Evolutionary conservation across 2,888 invertebrate species (phyloP).

Genomic region (Cheilosia variabilis): DNA sequence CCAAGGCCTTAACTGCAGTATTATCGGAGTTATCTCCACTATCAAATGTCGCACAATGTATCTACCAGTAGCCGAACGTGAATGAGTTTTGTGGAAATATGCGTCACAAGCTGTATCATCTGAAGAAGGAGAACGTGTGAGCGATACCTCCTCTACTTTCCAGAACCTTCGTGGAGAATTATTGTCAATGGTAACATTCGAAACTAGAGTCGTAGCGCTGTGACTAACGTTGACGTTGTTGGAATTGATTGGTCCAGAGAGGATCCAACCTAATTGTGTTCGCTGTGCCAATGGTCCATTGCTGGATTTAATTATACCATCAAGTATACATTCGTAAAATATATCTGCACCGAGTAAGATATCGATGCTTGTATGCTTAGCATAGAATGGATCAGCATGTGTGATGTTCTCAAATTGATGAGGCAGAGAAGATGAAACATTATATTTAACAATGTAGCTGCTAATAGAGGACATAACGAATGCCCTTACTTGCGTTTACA

Average conservation of each 20-base stretch:
- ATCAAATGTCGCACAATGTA: neutral
- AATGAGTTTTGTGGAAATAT: neutral
- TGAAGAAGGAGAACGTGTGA: neutral
- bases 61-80: neutral
- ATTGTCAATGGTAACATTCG: neutral
- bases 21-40: no score
- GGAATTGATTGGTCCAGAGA: neutral
- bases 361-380: neutral
- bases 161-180: neutral
- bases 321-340: no score
- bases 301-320: no score
- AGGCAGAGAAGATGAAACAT: no score
- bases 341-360: neutral
- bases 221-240: neutral
- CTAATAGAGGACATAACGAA: no score
- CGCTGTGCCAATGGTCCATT: neutral
- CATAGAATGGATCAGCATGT: no score
- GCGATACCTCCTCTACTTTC: neutral
- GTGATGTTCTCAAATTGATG: no score
- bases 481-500: no score
- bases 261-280: neutral
- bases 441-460: no score
- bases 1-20: no score
- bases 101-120: neutral
- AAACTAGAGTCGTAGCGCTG: no score